Evolutionary conservation across 1,140 invertebrate species (phyloP).

Genomic region (Zaprionus gabonicus): DNA sequence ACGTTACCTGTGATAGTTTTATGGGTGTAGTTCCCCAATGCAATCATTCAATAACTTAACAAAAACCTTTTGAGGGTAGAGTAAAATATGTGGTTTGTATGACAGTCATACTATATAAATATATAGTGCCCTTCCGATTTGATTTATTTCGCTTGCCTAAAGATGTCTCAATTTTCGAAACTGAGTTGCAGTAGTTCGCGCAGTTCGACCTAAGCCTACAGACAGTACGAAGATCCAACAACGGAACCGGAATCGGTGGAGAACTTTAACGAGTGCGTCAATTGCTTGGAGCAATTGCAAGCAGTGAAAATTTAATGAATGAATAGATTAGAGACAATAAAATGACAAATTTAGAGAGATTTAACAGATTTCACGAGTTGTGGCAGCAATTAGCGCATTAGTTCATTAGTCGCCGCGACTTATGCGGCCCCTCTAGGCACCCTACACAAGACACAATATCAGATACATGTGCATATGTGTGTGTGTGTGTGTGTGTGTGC

Average conservation of each 20-base stretch:
- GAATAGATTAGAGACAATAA: conserved; percentile 17
- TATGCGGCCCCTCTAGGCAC: neutral
- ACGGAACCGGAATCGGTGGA: too few relatives aligned
- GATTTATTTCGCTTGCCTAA: too few relatives aligned
- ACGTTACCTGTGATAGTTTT: neutral
- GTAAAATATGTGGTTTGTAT: too few relatives aligned
- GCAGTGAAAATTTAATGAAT: neutral
- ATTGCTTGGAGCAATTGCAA: neutral
- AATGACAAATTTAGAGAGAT: conserved; percentile 19
- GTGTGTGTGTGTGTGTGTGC: neutral
- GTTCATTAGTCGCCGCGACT: conserved; percentile 12
- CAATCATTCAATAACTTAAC: neutral
- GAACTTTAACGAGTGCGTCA: conserved; percentile 4
- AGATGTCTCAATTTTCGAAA: neutral
- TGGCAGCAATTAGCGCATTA: conserved; percentile 29
- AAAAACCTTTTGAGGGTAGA: too few relatives aligned
- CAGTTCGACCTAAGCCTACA: neutral
- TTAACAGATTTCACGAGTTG: conserved; percentile 1
- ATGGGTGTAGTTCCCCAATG: neutral
- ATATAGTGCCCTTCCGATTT: too few relatives aligned
- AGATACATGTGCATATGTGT: neutral
- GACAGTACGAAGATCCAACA: too few relatives aligned
- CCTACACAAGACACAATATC: neutral
- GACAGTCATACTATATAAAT: too few relatives aligned
- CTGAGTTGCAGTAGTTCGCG: neutral